Conservation (phyloP, 2,113 vertebrate species). For the Sialia sialis region DNA sequence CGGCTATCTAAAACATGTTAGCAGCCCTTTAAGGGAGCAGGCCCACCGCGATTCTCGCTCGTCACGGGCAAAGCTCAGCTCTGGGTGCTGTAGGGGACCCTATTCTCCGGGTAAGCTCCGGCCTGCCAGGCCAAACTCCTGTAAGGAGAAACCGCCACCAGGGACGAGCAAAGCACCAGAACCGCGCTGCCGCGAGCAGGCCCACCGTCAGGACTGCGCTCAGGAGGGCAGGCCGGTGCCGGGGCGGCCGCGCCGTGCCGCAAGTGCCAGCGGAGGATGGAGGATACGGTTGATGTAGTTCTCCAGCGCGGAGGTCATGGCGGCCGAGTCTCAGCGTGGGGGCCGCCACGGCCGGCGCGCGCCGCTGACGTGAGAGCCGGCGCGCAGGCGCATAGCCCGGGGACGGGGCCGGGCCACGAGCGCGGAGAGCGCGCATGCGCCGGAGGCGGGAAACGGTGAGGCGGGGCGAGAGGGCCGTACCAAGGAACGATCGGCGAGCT, state of each 20-base stretch:
- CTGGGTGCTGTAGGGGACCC: rapidly evolving
- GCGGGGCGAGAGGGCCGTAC: rapidly evolving
- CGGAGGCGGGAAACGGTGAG: rapidly evolving
- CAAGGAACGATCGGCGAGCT: not conserved
- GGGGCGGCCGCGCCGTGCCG: not conserved
- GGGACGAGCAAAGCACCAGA: not conserved
- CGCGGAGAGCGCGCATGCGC: not conserved
- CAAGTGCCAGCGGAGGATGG: no score
- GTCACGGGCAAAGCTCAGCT: rapidly evolving
- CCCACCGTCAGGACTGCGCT: no score
- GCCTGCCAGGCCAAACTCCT: not conserved
- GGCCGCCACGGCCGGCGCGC: not conserved
- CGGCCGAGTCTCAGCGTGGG: not conserved
- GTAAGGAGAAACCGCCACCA: rapidly evolving
- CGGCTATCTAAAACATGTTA: rapidly evolving
- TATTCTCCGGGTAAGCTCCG: rapidly evolving
- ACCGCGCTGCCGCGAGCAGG: not conserved
- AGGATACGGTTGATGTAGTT: conserved; percentile 84
- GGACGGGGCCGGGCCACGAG: rapidly evolving
- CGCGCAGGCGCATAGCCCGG: not conserved
- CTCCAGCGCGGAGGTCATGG: conserved; percentile 78
- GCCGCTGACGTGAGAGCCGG: rapidly evolving
- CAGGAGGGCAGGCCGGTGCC: rapidly evolving
- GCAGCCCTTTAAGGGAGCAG: no score
- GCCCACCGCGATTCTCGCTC: no score